These are phyloP conservation scores for Capitella teleta DNA, from an alignment of 1,140 invertebrate genomes.

Conservation along the genomic window DNA sequence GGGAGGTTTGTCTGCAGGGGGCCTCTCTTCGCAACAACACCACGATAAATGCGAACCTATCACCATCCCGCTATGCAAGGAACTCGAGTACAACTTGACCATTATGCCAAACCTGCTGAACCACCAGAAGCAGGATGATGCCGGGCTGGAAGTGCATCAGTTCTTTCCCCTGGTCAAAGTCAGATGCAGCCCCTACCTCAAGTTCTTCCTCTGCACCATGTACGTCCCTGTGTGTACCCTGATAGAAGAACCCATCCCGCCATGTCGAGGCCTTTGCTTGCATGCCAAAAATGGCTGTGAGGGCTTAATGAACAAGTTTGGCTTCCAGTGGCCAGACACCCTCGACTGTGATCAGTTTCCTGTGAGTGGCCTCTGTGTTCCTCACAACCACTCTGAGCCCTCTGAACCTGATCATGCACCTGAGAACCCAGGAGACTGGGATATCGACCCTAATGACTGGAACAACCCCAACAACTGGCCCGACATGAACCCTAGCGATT, in stretches of 20 bases:
- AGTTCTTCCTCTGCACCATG: slow-evolving; percentile 91
- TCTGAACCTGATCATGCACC: slow-evolving; percentile 50
- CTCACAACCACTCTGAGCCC: slow-evolving; percentile 58
- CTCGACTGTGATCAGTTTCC: slow-evolving; percentile 87
- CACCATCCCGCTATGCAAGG: slow-evolving; percentile 79
- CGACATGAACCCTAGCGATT: too few species aligned
- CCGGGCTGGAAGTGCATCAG: slow-evolving; percentile 82
- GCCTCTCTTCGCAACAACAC: slow-evolving; percentile 3
- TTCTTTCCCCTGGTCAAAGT: slow-evolving; percentile 93
- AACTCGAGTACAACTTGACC: slow-evolving; percentile 87
- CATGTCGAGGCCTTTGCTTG: slow-evolving; percentile 60
- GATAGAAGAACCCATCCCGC: slow-evolving; percentile 75
- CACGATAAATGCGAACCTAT: slow-evolving; percentile 80
- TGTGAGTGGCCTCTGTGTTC: slow-evolving; percentile 69
- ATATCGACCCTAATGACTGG: background rate
- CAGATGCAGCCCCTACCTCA: slow-evolving; percentile 82
- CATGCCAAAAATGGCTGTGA: slow-evolving; percentile 62
- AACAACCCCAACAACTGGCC: too few species aligned
- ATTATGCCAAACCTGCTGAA: slow-evolving; percentile 91
- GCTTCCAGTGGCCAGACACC: slow-evolving; percentile 85
- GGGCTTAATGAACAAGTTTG: slow-evolving; percentile 79
- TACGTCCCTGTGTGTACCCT: slow-evolving; percentile 85
- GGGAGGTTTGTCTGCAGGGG: too few species aligned
- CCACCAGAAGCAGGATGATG: slow-evolving; percentile 89
- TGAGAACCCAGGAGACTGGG: background rate